Conservation (phyloP, 2,797 vertebrate genomes). For the Eulemur coronatus region DNA sequence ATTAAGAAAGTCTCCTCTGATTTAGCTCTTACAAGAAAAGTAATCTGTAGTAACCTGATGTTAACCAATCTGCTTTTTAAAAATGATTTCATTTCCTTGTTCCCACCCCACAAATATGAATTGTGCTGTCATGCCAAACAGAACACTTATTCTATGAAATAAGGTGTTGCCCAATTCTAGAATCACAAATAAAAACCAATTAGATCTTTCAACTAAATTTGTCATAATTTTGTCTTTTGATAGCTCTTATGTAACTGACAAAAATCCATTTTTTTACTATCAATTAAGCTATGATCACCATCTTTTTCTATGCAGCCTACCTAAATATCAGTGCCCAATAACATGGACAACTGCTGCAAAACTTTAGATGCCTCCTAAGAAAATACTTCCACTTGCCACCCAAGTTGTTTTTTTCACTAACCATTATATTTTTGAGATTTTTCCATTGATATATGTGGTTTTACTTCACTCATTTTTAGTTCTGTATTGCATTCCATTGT, state of each 20-base stretch:
- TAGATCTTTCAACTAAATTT: background rate
- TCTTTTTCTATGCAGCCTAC: background rate
- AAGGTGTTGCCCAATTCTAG: background rate
- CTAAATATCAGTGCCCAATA: background rate
- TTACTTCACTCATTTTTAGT: background rate
- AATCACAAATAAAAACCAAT: background rate
- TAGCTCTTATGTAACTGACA: background rate
- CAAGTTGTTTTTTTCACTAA: background rate
- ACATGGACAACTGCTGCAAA: background rate
- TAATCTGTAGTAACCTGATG: background rate
- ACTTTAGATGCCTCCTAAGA: background rate
- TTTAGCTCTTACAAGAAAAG: background rate
- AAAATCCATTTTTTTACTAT: background rate
- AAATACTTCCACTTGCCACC: background rate
- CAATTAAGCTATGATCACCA: background rate
- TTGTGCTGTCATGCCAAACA: background rate
- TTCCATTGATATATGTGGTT: background rate
- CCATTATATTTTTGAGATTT: background rate
- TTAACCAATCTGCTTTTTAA: background rate
- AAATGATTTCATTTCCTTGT: background rate
- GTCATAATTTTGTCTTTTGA: background rate
- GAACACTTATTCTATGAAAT: background rate
- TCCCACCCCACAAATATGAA: background rate
- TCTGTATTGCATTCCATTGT: background rate
- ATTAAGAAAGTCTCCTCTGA: background rate